phyloP scores from a whole-genome alignment of 2,113 vertebrate species.

The Psittacara wagleri region DNA sequence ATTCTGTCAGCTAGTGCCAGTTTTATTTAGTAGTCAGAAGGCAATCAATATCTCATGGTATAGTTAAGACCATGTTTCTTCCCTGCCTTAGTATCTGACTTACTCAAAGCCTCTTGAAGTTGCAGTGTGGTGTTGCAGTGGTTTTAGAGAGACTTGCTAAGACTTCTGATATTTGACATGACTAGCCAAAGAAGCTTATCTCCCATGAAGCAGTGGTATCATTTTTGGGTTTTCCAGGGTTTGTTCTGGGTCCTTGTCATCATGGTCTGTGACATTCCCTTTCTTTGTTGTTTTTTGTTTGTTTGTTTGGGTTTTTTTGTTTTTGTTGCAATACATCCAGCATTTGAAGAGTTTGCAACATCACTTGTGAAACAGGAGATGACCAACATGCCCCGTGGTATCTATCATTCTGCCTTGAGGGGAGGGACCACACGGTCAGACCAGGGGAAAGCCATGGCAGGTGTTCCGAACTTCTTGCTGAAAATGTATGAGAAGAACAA shows the following conservation, averaged over 20 bases:
- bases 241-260: neutral
- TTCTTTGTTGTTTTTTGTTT: neutral
- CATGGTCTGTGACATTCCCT: neutral
- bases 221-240: neutral
- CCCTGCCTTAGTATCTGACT: neutral
- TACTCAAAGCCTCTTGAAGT: neutral
- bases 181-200: neutral
- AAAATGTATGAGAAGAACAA: constrained; percentile 94
- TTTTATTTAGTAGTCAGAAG: neutral
- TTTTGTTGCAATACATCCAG: constrained; percentile 66
- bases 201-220: neutral
- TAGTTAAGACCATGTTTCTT: neutral
- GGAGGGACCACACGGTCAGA: constrained; percentile 76
- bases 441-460: constrained; percentile 87
- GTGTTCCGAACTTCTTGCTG: constrained; percentile 88
- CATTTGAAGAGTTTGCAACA: constrained; percentile 84
- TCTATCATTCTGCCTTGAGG: constrained; percentile 89
- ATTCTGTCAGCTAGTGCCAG: neutral
- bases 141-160: neutral
- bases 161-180: neutral
- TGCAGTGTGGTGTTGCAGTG: neutral
- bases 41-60: neutral
- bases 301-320: neutral
- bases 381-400: constrained; percentile 89
- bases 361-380: constrained; percentile 93